Evolutionary conservation across 2,797 vertebrate genomes (phyloP), one percentile per base, ranked within the genome.

Genomic region (Alectoris magna): DNA sequence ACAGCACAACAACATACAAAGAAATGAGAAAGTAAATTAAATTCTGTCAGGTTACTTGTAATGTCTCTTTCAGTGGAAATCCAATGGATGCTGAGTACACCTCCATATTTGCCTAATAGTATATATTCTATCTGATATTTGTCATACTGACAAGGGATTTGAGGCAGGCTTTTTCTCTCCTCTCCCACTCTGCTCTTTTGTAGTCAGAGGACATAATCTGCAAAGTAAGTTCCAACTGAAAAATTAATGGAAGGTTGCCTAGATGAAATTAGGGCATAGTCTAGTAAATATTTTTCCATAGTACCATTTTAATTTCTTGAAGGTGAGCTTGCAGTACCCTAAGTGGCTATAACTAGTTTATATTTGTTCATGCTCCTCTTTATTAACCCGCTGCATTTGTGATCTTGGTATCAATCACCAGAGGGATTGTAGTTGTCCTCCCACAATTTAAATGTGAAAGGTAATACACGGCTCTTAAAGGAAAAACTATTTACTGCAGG

Each of bases 321-420:
- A 87, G 53, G 11, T 84, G 56, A 88, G 24, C 14, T 87, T 59
- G 49, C 41, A 84, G 71, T 49, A 51, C 24, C 34, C 19, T 82
- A 21, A 34, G 23, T 69, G 46, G 24, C 76, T 84, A 76, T 73
- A 88, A 69, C 38, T 15, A 9, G 46, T 26, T 94, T 56, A 27
- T 49, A 80, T 74, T 60, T 91, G 34, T 19, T 79, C 10, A 9
- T 21, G n/a, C 49, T 90, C 34, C 26, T 76, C 63, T 91, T 77
- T 84, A 82, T 74, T 93, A 94, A 91, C 36, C 41, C 81, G 63
- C 29, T 91, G 39, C n/a, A 74, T 56, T 49, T 71, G 23, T 43
- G 56, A 82, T 6, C 22, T 84, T 58, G 44, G n/a, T 48, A 88
- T 64, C 44, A 79, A 46, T 77, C 84, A 76, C 77, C 63, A 76